phyloP scores from a whole-genome alignment of 2,888 invertebrate species.

The Agrilus cyanescens region DNA sequence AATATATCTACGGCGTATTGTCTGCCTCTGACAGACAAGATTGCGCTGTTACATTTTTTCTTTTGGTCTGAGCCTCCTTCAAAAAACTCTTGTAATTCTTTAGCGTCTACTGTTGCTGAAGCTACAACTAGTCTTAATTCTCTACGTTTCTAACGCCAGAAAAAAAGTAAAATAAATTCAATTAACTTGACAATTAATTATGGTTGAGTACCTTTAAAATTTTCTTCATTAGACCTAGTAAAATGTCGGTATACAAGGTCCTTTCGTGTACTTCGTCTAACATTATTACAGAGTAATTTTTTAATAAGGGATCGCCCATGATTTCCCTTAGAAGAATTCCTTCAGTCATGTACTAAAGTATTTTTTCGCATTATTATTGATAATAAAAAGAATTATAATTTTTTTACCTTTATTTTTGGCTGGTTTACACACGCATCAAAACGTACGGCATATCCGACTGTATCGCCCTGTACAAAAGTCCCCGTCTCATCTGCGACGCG shows the following conservation, averaged over 20 bases:
- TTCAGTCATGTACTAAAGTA: slow-evolving; percentile 82
- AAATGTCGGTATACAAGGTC: slow-evolving; percentile 82
- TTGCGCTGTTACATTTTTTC: slow-evolving; percentile 56
- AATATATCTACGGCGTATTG: slow-evolving; percentile 78
- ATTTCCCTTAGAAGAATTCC: slow-evolving; percentile 90
- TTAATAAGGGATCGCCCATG: slow-evolving; percentile 85
- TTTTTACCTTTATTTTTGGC: slow-evolving; percentile 60
- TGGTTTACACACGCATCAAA: slow-evolving; percentile 54
- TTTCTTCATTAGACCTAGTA: slow-evolving; percentile 89
- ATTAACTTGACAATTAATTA: slow-evolving; percentile 1
- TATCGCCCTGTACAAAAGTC: slow-evolving; percentile 54
- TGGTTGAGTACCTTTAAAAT: slow-evolving; percentile 56
- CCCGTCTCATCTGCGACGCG: slow-evolving; percentile 84
- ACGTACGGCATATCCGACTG: slow-evolving; percentile 79
- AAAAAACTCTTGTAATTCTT: slow-evolving; percentile 70
- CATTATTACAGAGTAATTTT: slow-evolving; percentile 77
- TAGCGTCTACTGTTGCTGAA: slow-evolving; percentile 93
- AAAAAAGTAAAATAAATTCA: not conserved
- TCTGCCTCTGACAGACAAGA: slow-evolving; percentile 81
- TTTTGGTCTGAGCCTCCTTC: slow-evolving; percentile 33
- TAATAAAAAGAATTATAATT: not conserved
- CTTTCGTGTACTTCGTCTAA: slow-evolving; percentile 95
- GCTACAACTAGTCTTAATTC: slow-evolving; percentile 78
- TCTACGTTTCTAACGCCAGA: slow-evolving; percentile 51
- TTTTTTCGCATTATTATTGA: not conserved